Evolutionary conservation across 1,140 invertebrate genomes (phyloP), one percentile per base, ranked within the genome.

Genomic region (Schlechtendalia chinensis): DNA sequence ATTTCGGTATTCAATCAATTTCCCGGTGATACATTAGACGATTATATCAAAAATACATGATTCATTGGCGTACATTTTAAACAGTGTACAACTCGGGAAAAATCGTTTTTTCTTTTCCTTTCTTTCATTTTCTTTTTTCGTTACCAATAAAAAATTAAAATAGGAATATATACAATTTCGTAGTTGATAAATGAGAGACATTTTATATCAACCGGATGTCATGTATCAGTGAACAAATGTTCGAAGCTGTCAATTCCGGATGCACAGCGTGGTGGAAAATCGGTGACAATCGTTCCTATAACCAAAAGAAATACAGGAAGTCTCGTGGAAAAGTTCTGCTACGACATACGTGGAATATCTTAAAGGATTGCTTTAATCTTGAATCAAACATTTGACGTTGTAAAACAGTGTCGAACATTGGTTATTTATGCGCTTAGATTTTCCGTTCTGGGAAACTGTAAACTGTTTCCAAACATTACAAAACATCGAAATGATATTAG

Each of bases 221-320:
- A 16, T 75, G 72, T 59, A 75, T 75, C 54, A 58, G n/a, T n/a
- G n/a, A n/a, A n/a, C n/a, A n/a, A n/a, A 75, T 3, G 10, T 59
- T 59, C 12, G 19, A 16, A 75, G 39, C 72, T 59, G 54, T 75
- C 72, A 75, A 75, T 75, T 75, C 72, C 72, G 72, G 72, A 75
- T 59, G 54, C 14, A 50, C 47, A 12, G 72, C 32, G 11, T 29
- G 27, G 72, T 59, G 54, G 54, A 58, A 75, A 75, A 75, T 74
- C 71, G 71, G 54, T 12, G 54, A 75, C n/a, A 75, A n/a, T 75
- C 54, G 54, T 75, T 58, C 58, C 71, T 56, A 39, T 74, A 59
- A 59, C 32, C 16, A 5, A 11, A 24, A 58, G 16, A 39, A 56
- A 22, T 59, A 75, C 29, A 22, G 17, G 12, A 75, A 75, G 29